These are phyloP conservation scores for Sarcophaga rosellei DNA, from an alignment of 2,888 invertebrate species.

Conservation along the genomic window DNA sequence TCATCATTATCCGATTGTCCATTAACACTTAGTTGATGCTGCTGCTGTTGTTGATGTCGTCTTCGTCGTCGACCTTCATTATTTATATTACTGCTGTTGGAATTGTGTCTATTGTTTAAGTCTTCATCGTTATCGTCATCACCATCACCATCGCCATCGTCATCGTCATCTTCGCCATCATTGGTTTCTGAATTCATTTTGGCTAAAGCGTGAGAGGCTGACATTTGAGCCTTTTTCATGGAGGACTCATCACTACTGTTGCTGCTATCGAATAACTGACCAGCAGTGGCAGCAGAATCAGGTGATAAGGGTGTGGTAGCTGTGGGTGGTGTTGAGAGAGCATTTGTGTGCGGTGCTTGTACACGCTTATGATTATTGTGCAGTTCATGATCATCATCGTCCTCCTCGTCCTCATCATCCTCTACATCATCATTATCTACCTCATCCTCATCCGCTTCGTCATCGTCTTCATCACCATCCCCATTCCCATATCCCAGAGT, in stretches of 20 bases:
- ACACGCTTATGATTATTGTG: conserved; percentile 35
- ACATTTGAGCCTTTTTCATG: conserved; percentile 78
- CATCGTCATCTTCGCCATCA: conserved; percentile 62
- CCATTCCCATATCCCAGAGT: conserved; percentile 34
- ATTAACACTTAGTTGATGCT: not conserved
- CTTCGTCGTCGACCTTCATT: conserved; percentile 35
- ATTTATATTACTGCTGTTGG: not conserved
- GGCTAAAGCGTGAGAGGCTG: conserved; percentile 76
- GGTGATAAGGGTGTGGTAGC: conserved; percentile 77
- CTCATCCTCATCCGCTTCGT: conserved; percentile 52
- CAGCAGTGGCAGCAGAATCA: conserved; percentile 78
- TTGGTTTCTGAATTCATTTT: conserved; percentile 72
- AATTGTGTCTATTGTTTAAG: conserved; percentile 34
- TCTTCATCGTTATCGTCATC: conserved; percentile 47
- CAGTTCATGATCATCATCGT: conserved; percentile 45
- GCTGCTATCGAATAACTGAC: conserved; percentile 79
- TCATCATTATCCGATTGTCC: conserved; percentile 60
- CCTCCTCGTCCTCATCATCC: conserved; percentile 64
- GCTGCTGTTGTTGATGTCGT: conserved; percentile 55
- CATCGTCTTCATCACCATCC: conserved; percentile 59
- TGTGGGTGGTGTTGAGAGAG: conserved; percentile 74
- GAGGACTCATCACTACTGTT: conserved; percentile 77
- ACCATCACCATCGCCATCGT: conserved; percentile 19
- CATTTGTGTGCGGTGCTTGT: conserved; percentile 75
- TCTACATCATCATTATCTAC: conserved; percentile 55